Evolutionary conservation across 30 jellyfish, hydroid and myxozoan species (phyloP), one percentile per base, ranked within the genome.

Genomic region (Rhopilema esculentum): DNA sequence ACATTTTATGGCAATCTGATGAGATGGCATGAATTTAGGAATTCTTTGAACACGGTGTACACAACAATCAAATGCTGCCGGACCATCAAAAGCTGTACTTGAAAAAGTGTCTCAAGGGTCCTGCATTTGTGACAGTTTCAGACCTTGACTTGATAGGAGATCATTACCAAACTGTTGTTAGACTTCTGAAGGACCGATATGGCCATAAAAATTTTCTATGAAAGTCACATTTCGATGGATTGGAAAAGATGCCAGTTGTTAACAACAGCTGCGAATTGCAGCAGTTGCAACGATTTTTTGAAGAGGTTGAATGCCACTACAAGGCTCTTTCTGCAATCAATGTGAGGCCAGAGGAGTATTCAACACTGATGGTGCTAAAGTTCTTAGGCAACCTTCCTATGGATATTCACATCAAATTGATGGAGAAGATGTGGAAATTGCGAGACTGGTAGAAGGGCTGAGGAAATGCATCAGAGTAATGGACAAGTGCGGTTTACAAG

Each of bases 11-110:
- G 95, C 18, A 66, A 86, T 52, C 84, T 75, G 7, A 15, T 77
- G 23, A 31, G 73, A 61, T 74, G 89, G 95, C 89, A 86, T 32
- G 84, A 86, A 28, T 86, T 86, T 75, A 88, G 95, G 95, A 86
- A 66, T n/a, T 76, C 76, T 86, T 86, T 30, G 83, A 86, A 20
- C 84, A 73, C 40, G 88, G 89, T 27, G 95, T 86, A 0, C 88
- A 86, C 67, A 40, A 66, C 48, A 53, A 75, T 17, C 9, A 40
- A 2, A 40, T 40, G 57, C 57, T 2, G 57, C 57, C n/a, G n/a
- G n/a, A n/a, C n/a, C n/a, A n/a, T n/a, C n/a, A n/a, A n/a, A n/a
- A n/a, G n/a, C n/a, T n/a, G n/a, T n/a, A n/a, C n/a, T n/a, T n/a
- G n/a, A n/a, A n/a, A n/a, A n/a, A n/a, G n/a, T n/a, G n/a, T n/a